Percentiles rank a stretch among this genome's conserved stretches.
Conservation (phyloP, 2,888 invertebrate species). For the Allygus modestus region DNA sequence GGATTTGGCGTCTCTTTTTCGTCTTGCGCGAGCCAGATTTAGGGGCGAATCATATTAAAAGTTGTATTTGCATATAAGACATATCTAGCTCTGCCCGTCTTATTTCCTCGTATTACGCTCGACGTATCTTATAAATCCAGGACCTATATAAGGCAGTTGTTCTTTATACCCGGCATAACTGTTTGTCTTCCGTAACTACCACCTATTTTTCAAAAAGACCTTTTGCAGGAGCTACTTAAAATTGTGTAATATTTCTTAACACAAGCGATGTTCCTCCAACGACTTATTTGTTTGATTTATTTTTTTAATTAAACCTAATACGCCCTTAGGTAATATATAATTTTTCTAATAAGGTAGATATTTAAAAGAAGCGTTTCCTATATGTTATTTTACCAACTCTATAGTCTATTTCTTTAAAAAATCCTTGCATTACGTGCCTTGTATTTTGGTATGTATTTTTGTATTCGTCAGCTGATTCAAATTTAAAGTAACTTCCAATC, state of each 20-base stretch:
- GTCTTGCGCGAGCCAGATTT: constrained; percentile 47
- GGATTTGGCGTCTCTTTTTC: constrained; percentile 53
- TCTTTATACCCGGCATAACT: constrained; percentile 46
- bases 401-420: too few relatives aligned
- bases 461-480: too few relatives aligned
- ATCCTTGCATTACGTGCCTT: too few relatives aligned
- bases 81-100: constrained; percentile 51
- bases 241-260: constrained; percentile 60
- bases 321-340: too few relatives aligned
- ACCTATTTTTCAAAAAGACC: constrained; percentile 55
- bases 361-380: too few relatives aligned
- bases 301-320: not conserved
- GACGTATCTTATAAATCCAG: constrained; percentile 48
- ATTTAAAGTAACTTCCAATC: too few relatives aligned
- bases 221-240: constrained; percentile 62
- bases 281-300: constrained; percentile 4
- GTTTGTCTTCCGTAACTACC: constrained; percentile 51
- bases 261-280: not conserved
- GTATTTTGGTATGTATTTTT: too few relatives aligned
- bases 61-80: constrained; percentile 62
- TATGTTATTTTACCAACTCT: too few relatives aligned
- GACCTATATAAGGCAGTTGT: constrained; percentile 57
- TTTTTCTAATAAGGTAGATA: too few relatives aligned
- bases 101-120: constrained; percentile 51
- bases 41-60: constrained; percentile 62